Conservation (phyloP, 2,888 invertebrate genomes). For the Agriopis marginaria region DNA sequence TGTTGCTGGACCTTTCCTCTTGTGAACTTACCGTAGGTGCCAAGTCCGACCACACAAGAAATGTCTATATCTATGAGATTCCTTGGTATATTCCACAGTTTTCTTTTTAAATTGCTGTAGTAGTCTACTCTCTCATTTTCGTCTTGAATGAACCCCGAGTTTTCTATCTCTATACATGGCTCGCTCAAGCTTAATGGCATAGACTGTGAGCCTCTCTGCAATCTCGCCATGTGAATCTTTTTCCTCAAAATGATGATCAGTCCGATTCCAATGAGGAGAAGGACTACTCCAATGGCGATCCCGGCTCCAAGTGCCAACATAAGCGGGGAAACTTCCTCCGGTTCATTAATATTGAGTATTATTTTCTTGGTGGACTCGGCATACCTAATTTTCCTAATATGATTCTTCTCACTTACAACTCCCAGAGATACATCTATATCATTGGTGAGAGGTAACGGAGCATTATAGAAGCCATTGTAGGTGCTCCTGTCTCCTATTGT, state of each 20-base stretch:
- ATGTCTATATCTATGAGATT: conserved; percentile 90
- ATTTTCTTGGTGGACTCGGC: conserved; percentile 86
- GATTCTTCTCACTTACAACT: conserved; percentile 89
- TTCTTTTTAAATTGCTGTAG: conserved; percentile 91
- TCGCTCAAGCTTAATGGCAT: conserved; percentile 92
- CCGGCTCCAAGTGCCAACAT: conserved; percentile 85
- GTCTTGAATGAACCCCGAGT: conserved; percentile 91
- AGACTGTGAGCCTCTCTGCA: conserved; percentile 80
- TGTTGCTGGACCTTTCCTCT: conserved; percentile 89
- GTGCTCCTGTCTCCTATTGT: conserved; percentile 91
- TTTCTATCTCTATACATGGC: conserved; percentile 93
- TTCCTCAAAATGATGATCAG: conserved; percentile 87
- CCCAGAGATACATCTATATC: conserved; percentile 90
- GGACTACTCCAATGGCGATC: conserved; percentile 90
- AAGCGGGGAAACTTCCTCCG: conserved; percentile 78
- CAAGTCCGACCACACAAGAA: conserved; percentile 89
- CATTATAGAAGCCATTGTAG: conserved; percentile 92
- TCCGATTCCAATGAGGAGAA: conserved; percentile 88
- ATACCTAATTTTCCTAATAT: conserved; percentile 88
- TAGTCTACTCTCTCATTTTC: conserved; percentile 89
- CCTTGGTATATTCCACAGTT: conserved; percentile 90
- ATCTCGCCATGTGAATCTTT: conserved; percentile 74
- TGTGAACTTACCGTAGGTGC: conserved; percentile 92
- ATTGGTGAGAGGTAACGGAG: conserved; percentile 87
- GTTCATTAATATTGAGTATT: conserved; percentile 82